Conservation (phyloP, 2,113 vertebrate genomes). For the Arvicanthis niloticus region DNA sequence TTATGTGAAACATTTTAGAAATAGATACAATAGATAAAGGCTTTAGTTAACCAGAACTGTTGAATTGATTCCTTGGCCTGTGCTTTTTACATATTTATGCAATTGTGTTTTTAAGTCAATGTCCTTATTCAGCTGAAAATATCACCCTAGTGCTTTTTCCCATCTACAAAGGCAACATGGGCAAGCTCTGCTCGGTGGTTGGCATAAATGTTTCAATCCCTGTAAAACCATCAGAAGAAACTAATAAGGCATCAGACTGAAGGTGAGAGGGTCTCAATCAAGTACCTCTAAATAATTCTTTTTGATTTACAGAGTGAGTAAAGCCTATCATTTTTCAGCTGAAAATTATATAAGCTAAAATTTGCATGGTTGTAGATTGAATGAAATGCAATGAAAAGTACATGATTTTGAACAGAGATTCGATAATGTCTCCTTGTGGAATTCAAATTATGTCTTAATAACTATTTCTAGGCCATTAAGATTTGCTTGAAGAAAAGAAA, state of each 20-base stretch:
- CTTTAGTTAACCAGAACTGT: constrained; percentile 65
- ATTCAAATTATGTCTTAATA: constrained; percentile 29
- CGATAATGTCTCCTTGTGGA: not conserved
- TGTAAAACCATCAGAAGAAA: constrained; percentile 61
- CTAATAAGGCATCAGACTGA: not conserved
- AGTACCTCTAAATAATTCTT: constrained; percentile 65
- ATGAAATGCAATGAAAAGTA: not conserved
- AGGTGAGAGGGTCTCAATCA: constrained; percentile 42
- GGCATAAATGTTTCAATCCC: constrained; percentile 54
- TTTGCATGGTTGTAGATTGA: not conserved
- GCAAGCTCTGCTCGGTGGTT: constrained; percentile 45
- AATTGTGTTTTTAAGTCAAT: constrained; percentile 75
- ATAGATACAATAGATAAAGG: constrained; percentile 69
- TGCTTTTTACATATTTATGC: constrained; percentile 72
- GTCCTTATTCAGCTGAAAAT: constrained; percentile 76
- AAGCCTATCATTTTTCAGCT: constrained; percentile 24
- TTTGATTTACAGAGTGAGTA: constrained; percentile 37
- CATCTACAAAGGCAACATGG: constrained; percentile 68
- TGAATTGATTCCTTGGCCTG: constrained; percentile 65
- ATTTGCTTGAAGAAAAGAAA: constrained; percentile 20
- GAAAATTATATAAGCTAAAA: constrained; percentile 26
- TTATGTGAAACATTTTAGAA: constrained; percentile 54
- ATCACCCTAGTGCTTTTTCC: constrained; percentile 68
- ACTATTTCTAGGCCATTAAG: not conserved
- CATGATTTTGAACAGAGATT: not conserved